Percentiles rank a stretch among this genome's conserved stretches.
Evolutionary conservation across 1,140 invertebrate species (phyloP).

Genomic region (Procambarus virginalis): DNA sequence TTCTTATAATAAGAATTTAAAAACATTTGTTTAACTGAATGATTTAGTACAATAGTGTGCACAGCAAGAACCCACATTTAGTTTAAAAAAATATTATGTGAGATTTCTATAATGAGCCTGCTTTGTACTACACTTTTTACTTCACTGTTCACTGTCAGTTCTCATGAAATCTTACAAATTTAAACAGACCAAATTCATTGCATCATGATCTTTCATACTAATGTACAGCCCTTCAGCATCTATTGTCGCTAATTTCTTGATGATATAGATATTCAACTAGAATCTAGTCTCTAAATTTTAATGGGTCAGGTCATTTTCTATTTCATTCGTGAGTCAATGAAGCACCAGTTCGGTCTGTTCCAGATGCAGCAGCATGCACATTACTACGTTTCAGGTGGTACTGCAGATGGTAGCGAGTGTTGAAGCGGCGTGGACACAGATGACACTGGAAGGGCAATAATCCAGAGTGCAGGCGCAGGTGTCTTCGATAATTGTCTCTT

Average conservation of each 20-base stretch:
- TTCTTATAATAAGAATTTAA: not conserved
- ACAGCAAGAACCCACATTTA: too few species aligned
- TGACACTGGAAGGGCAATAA: conserved; percentile 71
- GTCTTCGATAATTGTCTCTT: conserved; percentile 68
- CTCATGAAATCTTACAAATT: not conserved
- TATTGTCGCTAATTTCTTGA: not conserved
- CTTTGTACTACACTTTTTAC: not conserved
- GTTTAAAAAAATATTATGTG: not conserved
- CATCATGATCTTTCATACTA: not conserved
- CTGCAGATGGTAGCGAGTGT: conserved; percentile 70
- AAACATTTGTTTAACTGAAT: not conserved
- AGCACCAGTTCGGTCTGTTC: not conserved
- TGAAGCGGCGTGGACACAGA: conserved; percentile 67
- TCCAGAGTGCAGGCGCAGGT: conserved; percentile 74
- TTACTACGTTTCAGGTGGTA: conserved; percentile 65
- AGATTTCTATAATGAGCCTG: not conserved
- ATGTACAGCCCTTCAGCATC: not conserved
- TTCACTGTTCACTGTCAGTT: not conserved
- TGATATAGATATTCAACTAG: not conserved
- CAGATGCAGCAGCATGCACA: conserved; percentile 42
- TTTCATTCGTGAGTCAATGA: not conserved
- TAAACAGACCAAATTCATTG: not conserved
- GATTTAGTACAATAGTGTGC: not conserved
- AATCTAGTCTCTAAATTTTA: not conserved
- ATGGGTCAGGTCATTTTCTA: not conserved